Evolutionary conservation across 2,797 vertebrate genomes (phyloP), one percentile per base, ranked within the genome.

Genomic region (Pyrrhura leucotis): DNA sequence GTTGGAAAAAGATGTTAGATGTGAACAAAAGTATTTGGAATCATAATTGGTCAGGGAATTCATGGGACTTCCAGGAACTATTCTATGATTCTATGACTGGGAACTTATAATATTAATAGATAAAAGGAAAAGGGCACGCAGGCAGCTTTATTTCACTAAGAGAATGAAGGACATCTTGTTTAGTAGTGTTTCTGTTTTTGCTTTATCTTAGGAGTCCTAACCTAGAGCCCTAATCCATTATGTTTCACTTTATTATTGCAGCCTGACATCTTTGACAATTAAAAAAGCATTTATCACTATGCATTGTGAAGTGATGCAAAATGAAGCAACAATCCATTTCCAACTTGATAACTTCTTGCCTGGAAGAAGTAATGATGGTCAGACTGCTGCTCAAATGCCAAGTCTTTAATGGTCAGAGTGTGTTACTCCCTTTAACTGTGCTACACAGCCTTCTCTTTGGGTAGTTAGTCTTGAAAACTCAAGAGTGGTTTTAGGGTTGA

Each of bases 221-320:
- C 29, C 37, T 53, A n/a, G 51, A 35, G 26, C 45, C 50, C 17
- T 59, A 59, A 35, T 50, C 77, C 39, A 71, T 72, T 87, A 22
- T 69, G 44, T 74, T 91, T 40, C 73, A 35, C 66, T 93, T 90
- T 26, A 91, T 93, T 93, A 82, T 45, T 76, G 54, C n/a, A 56
- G 59, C 6, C 42, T 75, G 72, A 90, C 50, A 61, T 92, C 54
- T 88, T 31, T 39, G 29, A 89, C 68, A 73, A 91, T 92, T 95
- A 96, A 78, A 95, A 94, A 95, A 86, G 21, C 35, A 89, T 96
- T 89, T 93, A 94, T 89, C 76, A 83, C 47, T 81, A 90, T 84
- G 83, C 96, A 96, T 59, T 89, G 72, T 37, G 81, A 96, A 91
- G 65, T 47, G 25, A 63, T 61, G n/a, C 23, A 93, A 92, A 96